phyloP scores from a whole-genome alignment of 1,140 invertebrate genomes.

The Bombus cullumanus region DNA sequence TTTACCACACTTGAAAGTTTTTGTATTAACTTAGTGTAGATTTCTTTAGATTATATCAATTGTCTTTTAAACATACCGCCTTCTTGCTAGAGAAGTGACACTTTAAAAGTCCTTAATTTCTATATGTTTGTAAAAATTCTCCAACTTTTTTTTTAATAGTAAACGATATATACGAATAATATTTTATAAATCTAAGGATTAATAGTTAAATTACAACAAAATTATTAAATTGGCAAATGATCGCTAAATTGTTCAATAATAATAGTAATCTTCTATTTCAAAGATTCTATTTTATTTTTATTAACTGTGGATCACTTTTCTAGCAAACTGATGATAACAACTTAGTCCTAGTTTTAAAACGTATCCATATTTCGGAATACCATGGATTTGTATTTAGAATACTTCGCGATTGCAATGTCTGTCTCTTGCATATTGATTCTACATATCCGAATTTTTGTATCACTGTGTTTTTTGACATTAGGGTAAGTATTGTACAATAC shows the following conservation, averaged over 20 bases:
- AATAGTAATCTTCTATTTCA: neutral
- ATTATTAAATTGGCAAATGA: too few relatives aligned
- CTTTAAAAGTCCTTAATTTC: neutral
- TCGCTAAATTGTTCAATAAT: neutral
- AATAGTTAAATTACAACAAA: neutral
- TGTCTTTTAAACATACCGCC: neutral
- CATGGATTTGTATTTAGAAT: conserved; percentile 21
- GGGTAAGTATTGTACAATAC: conserved; percentile 25
- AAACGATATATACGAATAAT: neutral
- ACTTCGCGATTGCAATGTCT: neutral
- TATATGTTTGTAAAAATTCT: neutral
- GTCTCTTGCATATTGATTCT: conserved; percentile 24
- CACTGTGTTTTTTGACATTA: conserved; percentile 27
- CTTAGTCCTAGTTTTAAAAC: neutral
- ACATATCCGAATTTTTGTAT: conserved; percentile 48
- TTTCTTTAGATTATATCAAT: neutral
- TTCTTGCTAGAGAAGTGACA: neutral
- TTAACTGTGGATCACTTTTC: neutral
- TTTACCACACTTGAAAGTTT: conserved; percentile 9
- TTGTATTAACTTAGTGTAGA: neutral
- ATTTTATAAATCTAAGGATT: neutral
- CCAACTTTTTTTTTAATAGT: neutral
- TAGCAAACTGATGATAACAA: neutral
- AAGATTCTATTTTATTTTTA: neutral
- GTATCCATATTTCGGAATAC: neutral